A percentile compares a stretch with the other conserved stretches of the same genome.
These are phyloP conservation scores for Aleadryas rufinucha DNA, from an alignment of 2,113 vertebrate species.

Conservation along the genomic window DNA sequence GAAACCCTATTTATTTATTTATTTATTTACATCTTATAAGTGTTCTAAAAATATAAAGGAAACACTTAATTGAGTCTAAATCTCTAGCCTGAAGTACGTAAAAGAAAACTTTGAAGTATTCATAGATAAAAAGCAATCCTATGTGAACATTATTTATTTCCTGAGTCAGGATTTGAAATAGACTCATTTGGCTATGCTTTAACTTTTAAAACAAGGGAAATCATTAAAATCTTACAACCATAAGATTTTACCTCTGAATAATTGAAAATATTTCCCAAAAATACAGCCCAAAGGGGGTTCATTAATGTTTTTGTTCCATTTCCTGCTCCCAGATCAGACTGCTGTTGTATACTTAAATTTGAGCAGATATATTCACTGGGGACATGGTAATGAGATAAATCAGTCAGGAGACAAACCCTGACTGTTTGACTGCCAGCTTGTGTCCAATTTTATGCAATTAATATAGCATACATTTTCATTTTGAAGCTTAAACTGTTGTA, in stretches of 20 bases:
- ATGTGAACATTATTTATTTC: background rate
- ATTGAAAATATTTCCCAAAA: conserved; percentile 1
- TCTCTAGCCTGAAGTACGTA: background rate
- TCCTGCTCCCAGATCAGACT: conserved; percentile 2
- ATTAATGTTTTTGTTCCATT: background rate
- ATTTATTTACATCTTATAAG: background rate
- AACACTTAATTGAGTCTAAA: background rate
- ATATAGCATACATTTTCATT: conserved; percentile 49
- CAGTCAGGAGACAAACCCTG: conserved; percentile 47
- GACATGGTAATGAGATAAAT: conserved; percentile 53
- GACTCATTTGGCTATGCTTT: background rate
- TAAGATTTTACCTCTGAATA: background rate
- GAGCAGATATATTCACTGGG: background rate
- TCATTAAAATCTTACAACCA: background rate
- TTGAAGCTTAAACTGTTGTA: conserved; percentile 46
- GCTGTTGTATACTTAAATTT: conserved; percentile 6
- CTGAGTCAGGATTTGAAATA: background rate
- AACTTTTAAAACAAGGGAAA: conserved; percentile 22
- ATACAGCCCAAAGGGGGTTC: background rate
- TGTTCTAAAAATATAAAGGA: background rate
- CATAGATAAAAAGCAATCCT: background rate
- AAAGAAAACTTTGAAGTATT: background rate
- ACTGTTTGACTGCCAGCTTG: conserved; percentile 54
- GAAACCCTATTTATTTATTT: background rate
- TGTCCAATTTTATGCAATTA: conserved; percentile 62